A percentile compares a stretch with the other conserved stretches of the same genome.
phyloP scores from a whole-genome alignment of 1,140 invertebrate species.

The Drosophila ohnishii region DNA sequence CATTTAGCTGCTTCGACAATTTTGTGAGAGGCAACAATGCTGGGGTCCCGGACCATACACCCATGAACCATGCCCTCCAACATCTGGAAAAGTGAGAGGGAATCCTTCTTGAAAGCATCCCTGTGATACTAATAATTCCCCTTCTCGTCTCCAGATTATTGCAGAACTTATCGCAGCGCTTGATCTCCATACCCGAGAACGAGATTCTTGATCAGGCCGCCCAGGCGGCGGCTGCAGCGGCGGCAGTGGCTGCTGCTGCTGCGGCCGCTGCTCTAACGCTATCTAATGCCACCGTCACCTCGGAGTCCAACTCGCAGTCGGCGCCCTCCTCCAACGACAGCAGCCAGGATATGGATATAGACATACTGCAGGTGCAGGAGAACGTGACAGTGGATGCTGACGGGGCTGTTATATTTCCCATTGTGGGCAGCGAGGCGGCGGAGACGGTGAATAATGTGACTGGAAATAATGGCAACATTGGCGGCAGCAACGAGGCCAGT shows the following conservation, averaged over 20 bases:
- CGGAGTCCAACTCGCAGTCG: constrained; percentile 60
- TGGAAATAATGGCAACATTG: constrained; percentile 35
- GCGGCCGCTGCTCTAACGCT: constrained; percentile 65
- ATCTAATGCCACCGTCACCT: constrained; percentile 64
- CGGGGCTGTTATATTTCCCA: constrained; percentile 72
- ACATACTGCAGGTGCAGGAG: constrained; percentile 84
- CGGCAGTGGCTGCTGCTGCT: constrained; percentile 72
- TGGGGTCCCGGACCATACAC: constrained; percentile 88
- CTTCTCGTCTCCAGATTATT: constrained; percentile 83
- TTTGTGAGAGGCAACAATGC: constrained; percentile 91
- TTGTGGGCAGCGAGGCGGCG: constrained; percentile 35
- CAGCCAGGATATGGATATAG: constrained; percentile 84
- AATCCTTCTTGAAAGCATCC: too few relatives aligned
- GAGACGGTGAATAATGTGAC: constrained; percentile 42
- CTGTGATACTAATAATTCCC: neutral
- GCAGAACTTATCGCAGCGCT: constrained; percentile 84
- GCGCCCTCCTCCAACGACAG: constrained; percentile 57
- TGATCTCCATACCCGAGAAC: constrained; percentile 84
- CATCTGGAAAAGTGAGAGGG: constrained; percentile 87
- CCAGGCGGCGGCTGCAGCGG: constrained; percentile 65
- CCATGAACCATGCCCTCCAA: constrained; percentile 87
- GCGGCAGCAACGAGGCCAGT: constrained; percentile 36
- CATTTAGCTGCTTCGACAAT: constrained; percentile 94
- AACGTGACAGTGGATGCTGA: constrained; percentile 81
- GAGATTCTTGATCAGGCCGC: constrained; percentile 83